Evolutionary conservation across 2,888 invertebrate genomes (phyloP), one percentile per base, ranked within the genome.

Genomic region (Aspidiotus rigidus): DNA sequence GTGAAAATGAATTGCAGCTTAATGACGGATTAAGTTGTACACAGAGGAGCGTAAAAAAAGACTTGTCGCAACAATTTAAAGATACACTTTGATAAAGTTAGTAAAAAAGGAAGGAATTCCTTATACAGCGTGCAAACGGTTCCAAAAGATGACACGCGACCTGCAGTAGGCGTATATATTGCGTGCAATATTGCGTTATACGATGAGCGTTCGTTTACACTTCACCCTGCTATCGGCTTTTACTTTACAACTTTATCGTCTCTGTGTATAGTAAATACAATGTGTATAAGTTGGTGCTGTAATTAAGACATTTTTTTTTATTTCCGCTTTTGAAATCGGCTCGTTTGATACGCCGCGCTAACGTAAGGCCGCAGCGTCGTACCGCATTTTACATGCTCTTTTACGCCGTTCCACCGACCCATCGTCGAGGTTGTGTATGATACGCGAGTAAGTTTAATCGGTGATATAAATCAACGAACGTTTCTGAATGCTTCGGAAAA

Each of bases 131-230:
- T 57, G 59, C 66, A 66, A 66, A 66, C 66, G 66, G 42, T 66
- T n/a, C 41, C 28, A 59, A 28, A 59, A 66, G 66, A 66, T 66
- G 66, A 59, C 66, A 66, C 66, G 66, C 66, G 66, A 66, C 66
- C 66, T 42, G 17, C 41, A 44, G 66, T 44, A 49, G 66, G 66
- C 66, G 66, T 66, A 57, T 56, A 56, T 59, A 66, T 66, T 66
- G 66, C 66, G 66, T 66, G 66, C 66, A 66, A 66, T 66, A 66
- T 66, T 66, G 66, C 66, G 66, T 66, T 66, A 66, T 59, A 66
- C 66, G 28, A 28, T 28, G 28, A 28, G 57, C 66, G 66, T 66
- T 66, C 66, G 66, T 66, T 66, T 66, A 66, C 66, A 66, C 66
- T 66, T 66, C 57, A 66, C 56, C 66, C 57, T 66, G 66, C 59